Conservation (phyloP, 2,113 vertebrate genomes). For the Calyptommatus sinebrachiatus region DNA sequence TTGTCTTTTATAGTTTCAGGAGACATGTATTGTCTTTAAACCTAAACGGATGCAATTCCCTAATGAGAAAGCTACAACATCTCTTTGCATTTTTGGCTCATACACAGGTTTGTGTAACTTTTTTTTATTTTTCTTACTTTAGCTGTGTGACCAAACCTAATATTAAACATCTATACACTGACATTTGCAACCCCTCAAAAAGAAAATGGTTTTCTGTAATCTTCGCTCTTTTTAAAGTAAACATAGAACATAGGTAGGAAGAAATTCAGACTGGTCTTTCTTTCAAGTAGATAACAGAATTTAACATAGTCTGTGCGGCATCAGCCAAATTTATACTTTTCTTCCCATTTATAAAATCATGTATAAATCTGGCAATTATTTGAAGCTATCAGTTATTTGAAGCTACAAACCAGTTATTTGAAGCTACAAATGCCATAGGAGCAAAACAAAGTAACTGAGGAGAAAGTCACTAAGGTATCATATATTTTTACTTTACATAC, state of each 20-base stretch:
- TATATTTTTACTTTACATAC: not conserved
- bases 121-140: constrained; percentile 4
- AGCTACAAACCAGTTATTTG: not conserved
- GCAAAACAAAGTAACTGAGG: not conserved
- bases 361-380: not conserved
- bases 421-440: not conserved
- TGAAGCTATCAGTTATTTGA: not conserved
- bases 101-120: constrained; percentile 83
- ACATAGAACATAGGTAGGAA: not conserved
- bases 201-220: not conserved
- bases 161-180: not conserved
- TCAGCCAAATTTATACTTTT: not conserved
- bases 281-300: not conserved
- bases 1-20: constrained; percentile 84
- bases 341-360: not conserved
- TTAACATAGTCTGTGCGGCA: not conserved
- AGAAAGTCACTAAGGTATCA: not conserved
- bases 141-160: not conserved
- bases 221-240: not conserved
- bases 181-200: not conserved
- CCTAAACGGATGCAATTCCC: constrained; percentile 84
- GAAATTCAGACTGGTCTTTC: not conserved
- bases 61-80: constrained; percentile 96
- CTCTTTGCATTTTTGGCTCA: constrained; percentile 96
- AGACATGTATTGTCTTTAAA: constrained; percentile 89